Percentiles rank a stretch among this genome's conserved stretches.
These are phyloP conservation scores for Plumapathes pennacea DNA, from an alignment of 92 coral and sea anemone species.

Conservation along the genomic window DNA sequence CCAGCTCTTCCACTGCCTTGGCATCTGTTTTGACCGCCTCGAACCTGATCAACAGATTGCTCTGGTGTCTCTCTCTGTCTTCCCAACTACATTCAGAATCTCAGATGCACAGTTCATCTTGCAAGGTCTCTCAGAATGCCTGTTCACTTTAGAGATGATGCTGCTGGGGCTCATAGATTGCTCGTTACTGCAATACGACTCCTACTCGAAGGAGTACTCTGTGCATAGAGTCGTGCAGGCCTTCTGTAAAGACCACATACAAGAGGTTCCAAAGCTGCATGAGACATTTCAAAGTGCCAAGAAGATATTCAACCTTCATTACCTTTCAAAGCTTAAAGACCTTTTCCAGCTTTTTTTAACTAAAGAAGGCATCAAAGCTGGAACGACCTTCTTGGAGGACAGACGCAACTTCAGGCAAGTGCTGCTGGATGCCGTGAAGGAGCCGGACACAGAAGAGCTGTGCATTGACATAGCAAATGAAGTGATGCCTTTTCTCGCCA, in stretches of 20 bases:
- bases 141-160: slow-evolving; percentile 60
- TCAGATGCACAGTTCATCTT: slow-evolving; percentile 72
- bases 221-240: slow-evolving; percentile 90
- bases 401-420: slow-evolving; percentile 87
- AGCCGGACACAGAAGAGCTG: slow-evolving; percentile 53
- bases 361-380: slow-evolving; percentile 45
- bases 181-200: slow-evolving; percentile 83
- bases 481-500: slow-evolving; percentile 77
- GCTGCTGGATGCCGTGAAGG: slow-evolving; percentile 61
- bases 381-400: slow-evolving; percentile 63
- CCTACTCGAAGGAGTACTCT: slow-evolving; percentile 58
- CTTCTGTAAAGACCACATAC: slow-evolving; percentile 69
- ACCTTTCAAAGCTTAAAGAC: slow-evolving; percentile 60
- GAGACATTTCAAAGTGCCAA: slow-evolving; percentile 50
- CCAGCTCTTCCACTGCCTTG: slow-evolving; percentile 85
- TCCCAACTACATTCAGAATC: slow-evolving; percentile 79
- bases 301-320: slow-evolving; percentile 79
- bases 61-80: slow-evolving; percentile 76
- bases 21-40: slow-evolving; percentile 79
- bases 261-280: slow-evolving; percentile 33
- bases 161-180: slow-evolving; percentile 81
- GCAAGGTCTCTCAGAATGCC: slow-evolving; percentile 71
- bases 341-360: slow-evolving; percentile 61
- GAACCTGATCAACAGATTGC: slow-evolving; percentile 64
- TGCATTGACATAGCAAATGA: slow-evolving; percentile 72